Evolutionary conservation across 2,113 vertebrate genomes (phyloP).

Genomic region (Formicarius rufipectus): DNA sequence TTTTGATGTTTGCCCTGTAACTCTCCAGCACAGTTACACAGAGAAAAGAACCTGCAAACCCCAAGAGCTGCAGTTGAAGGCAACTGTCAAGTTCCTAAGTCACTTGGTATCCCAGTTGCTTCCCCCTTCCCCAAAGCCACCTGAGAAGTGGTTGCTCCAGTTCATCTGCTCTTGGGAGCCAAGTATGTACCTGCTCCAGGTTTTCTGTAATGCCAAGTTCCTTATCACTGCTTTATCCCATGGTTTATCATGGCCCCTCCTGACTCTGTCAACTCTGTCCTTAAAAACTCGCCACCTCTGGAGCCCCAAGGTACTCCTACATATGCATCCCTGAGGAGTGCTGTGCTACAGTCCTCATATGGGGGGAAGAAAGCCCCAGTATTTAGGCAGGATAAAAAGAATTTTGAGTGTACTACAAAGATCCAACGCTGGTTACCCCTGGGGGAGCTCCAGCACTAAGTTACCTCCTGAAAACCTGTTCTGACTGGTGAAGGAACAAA

Average conservation of each 20-base stretch:
- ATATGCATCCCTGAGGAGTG: neutral
- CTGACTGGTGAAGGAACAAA: neutral
- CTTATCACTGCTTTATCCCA: neutral
- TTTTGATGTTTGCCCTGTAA: neutral
- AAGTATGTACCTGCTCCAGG: neutral
- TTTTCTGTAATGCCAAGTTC: neutral
- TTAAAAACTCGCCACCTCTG: neutral
- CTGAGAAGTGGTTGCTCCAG: neutral
- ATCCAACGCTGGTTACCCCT: neutral
- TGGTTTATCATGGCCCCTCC: neutral
- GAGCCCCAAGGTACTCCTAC: neutral
- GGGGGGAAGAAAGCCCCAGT: neutral
- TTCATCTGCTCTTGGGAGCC: neutral
- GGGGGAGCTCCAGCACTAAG: neutral
- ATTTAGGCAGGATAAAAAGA: neutral
- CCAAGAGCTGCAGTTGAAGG: neutral
- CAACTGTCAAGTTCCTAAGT: neutral
- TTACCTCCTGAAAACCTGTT: neutral
- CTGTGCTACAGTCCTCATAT: neutral
- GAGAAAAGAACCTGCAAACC: neutral
- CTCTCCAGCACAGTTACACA: neutral
- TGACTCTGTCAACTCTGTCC: neutral
- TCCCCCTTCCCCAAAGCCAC: neutral
- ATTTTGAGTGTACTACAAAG: neutral
- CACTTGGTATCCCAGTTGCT: neutral